Base-by-base conservation (phyloP, 2,797 vertebrate genomes). In the Myotis findleyi region DNA sequence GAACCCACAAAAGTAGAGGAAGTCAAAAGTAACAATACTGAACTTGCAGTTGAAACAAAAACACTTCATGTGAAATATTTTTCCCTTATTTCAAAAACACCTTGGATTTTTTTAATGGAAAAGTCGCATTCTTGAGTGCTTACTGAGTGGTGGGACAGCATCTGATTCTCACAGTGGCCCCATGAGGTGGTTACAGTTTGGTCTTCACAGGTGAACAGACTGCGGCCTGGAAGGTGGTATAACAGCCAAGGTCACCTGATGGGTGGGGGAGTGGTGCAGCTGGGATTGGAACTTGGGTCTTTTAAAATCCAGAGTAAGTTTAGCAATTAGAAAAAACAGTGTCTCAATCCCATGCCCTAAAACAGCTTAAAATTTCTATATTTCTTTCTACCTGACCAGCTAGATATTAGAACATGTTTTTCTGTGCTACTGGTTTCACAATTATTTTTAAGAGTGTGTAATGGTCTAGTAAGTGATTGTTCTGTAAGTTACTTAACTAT, bases 401-500 rank as follows among this genome's bases (percentile, higher is more conserved):
- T 87, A 68, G 57, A 38, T 59, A 10, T 49, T 75, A 73, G 49
- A 77, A 47, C 23, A 20, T 72, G 12, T 2, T 36, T 72, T 62
- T 41, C 47, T 44, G 57, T 66, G 7, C 77, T 87, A 62, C 11
- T 62, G 59, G 27, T 57, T 75, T 93, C 53, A 25, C 1, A 38
- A 14, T 91, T 89, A 44, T 79, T 87, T 94, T 89, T 55, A 82
- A 64, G 87, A 41, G 14, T 59, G 3, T 49, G 25, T 33, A 83
- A 84, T 59, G n/a, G 68, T 71, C 25, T 55, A 20, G 53, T 69
- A 30, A 72, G 9, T 80, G 71, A 30, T 76, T 47, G 6, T 36
- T 62, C 27, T 10, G 47, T 93, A 66, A 89, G 82, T 93, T 82
- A 75, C n/a, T 91, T 75, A 93, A 41, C 23, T 95, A 47, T 57